A percentile compares a stretch with the other conserved stretches of the same genome.
phyloP scores from a whole-genome alignment of 2,797 vertebrate genomes.

The Darevskia nairensis region DNA sequence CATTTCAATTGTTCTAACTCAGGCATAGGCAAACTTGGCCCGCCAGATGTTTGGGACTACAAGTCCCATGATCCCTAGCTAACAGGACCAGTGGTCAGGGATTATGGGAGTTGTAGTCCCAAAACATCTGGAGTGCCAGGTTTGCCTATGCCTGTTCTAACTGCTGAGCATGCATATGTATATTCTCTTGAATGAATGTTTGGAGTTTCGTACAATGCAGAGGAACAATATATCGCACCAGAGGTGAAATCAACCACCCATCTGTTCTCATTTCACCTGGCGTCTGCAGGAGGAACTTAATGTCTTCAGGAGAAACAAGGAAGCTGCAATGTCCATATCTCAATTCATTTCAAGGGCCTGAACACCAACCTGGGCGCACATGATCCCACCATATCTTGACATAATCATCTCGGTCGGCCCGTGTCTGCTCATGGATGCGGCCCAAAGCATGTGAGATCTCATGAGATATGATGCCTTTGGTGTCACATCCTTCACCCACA shows the following conservation, averaged over 20 bases:
- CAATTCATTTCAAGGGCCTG: slow-evolving; percentile 83
- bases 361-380: slow-evolving; percentile 78
- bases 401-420: slow-evolving; percentile 85
- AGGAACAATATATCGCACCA: background rate
- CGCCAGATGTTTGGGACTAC: no score
- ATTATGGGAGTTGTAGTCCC: no score
- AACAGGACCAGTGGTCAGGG: no score
- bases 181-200: background rate
- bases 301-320: background rate
- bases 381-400: slow-evolving; percentile 86
- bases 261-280: background rate
- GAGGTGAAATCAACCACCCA: background rate
- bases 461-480: slow-evolving; percentile 86
- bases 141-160: no score
- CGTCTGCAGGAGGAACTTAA: background rate
- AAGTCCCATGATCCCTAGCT: no score
- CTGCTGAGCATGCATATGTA: background rate
- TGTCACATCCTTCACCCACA: slow-evolving; percentile 82
- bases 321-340: background rate
- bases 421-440: slow-evolving; percentile 88
- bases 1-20: background rate
- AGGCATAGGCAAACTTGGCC: no score
- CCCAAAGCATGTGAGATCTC: slow-evolving; percentile 87
- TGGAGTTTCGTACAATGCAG: background rate
- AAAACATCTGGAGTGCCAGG: no score